These are phyloP conservation scores for Vollenhovia emeryi DNA, from an alignment of 1,140 invertebrate genomes.

Conservation along the genomic window DNA sequence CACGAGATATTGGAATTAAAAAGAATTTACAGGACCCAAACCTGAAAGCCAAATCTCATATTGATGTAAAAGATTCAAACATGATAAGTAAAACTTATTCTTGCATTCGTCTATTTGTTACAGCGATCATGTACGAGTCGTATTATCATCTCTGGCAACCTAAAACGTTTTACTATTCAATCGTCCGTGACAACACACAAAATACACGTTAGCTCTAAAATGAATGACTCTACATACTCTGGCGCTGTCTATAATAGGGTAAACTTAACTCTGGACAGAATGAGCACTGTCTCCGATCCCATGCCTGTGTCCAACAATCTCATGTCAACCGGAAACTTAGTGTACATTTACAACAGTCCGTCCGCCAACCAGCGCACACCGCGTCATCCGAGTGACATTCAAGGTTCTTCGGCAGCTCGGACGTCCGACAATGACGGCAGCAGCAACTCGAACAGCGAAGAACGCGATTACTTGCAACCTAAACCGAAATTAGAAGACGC, in stretches of 20 bases:
- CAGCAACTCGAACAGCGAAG: slow-evolving; percentile 37
- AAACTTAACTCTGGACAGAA: slow-evolving; percentile 85
- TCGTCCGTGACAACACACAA: slow-evolving; percentile 87
- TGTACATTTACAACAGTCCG: slow-evolving; percentile 85
- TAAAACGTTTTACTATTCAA: slow-evolving; percentile 87
- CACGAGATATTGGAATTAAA: too few species aligned
- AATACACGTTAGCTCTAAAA: slow-evolving; percentile 85
- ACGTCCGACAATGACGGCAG: background rate
- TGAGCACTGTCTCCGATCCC: slow-evolving; percentile 70
- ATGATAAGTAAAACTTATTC: background rate
- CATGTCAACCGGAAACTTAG: slow-evolving; percentile 85
- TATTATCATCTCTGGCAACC: slow-evolving; percentile 85
- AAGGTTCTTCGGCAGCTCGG: background rate
- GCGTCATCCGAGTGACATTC: background rate
- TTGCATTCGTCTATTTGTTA: slow-evolving; percentile 19
- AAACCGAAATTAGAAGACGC: slow-evolving; percentile 83
- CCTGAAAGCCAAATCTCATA: too few species aligned
- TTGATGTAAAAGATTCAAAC: too few species aligned
- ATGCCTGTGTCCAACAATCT: slow-evolving; percentile 53
- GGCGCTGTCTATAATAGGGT: slow-evolving; percentile 87
- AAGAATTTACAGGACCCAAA: too few species aligned
- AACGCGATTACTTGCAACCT: slow-evolving; percentile 85
- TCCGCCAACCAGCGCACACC: slow-evolving; percentile 30
- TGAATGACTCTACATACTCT: slow-evolving; percentile 79
- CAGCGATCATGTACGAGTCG: slow-evolving; percentile 85